Evolutionary conservation across 2,113 vertebrate genomes (phyloP).

Genomic region (Menidia beryllina): DNA sequence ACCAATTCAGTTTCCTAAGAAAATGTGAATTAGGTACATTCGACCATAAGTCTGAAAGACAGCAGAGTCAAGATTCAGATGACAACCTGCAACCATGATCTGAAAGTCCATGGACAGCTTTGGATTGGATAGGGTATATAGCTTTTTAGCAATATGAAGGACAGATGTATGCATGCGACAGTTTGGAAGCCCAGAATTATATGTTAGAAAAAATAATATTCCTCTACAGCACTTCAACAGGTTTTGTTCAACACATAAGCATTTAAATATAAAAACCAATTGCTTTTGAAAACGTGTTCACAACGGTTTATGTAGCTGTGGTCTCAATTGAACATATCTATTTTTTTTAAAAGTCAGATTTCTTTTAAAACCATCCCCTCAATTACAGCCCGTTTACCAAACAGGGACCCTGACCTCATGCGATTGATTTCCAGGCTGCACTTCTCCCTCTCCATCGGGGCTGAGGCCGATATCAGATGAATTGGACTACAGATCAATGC

Average conservation of each 20-base stretch:
- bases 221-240: no score
- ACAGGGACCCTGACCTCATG: slow-evolving; percentile 43
- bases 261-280: neutral
- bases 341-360: neutral
- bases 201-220: neutral
- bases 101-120: no score
- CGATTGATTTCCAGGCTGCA: slow-evolving; percentile 50
- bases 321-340: neutral
- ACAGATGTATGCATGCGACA: no score
- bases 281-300: neutral
- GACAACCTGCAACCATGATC: no score
- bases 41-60: no score
- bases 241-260: neutral
- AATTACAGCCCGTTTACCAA: slow-evolving; percentile 44
- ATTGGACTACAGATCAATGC: slow-evolving; percentile 68
- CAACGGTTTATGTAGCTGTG: neutral
- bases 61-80: no score
- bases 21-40: no score
- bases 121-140: no score
- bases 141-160: no score
- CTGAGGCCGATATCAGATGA: slow-evolving; percentile 59
- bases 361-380: no score
- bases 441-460: slow-evolving; percentile 35
- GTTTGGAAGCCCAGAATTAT: no score
- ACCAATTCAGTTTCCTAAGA: no score